These are phyloP conservation scores for Astyanax mexicanus DNA, from an alignment of 2,797 vertebrate species.

Conservation along the genomic window DNA sequence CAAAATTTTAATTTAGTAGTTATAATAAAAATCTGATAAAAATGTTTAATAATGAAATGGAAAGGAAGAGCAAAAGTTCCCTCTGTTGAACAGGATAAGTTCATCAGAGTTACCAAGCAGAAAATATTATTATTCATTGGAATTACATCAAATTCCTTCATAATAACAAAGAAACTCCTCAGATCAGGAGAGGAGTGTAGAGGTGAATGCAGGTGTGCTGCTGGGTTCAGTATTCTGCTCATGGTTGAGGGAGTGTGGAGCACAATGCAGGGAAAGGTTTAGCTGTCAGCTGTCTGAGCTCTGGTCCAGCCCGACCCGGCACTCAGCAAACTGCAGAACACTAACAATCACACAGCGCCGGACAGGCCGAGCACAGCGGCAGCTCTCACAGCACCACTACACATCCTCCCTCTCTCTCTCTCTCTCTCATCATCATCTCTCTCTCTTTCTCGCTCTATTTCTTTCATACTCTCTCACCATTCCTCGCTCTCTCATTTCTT, in stretches of 20 bases:
- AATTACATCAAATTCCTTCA: too few relatives aligned
- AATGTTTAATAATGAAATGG: too few relatives aligned
- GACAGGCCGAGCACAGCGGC: neutral
- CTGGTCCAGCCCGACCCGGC: neutral
- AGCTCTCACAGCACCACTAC: constrained; percentile 8
- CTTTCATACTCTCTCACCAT: too few relatives aligned
- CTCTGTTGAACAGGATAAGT: too few relatives aligned
- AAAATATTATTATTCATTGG: too few relatives aligned
- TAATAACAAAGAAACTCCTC: neutral
- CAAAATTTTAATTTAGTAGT: too few relatives aligned
- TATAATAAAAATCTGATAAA: too few relatives aligned
- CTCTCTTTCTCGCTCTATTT: constrained; percentile 10
- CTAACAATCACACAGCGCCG: constrained; percentile 7
- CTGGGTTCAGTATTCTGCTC: neutral
- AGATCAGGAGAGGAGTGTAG: too few relatives aligned
- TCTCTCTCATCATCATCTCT: neutral
- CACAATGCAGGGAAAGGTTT: neutral
- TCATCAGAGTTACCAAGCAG: too few relatives aligned
- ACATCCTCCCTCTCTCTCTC: constrained; percentile 25
- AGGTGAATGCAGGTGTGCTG: neutral
- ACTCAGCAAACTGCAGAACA: neutral
- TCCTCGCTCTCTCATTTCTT: too few relatives aligned
- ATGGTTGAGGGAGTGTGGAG: neutral
- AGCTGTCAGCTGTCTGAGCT: neutral
- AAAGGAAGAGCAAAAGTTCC: too few relatives aligned